Evolutionary conservation across 2,888 invertebrate species (phyloP).

Genomic region (Teinopalpus imperialis): DNA sequence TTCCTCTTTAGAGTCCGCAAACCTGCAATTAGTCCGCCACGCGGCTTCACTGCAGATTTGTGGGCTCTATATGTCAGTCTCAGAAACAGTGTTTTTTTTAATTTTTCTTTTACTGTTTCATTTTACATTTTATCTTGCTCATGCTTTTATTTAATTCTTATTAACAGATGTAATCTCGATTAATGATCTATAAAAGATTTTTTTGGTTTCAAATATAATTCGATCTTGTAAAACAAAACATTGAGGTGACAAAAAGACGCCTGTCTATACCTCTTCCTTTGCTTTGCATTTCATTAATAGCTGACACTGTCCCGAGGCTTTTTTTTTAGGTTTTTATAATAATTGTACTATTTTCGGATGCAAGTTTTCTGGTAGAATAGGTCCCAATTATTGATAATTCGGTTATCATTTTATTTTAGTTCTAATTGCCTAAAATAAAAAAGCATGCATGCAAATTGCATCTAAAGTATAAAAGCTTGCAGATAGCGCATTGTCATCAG

Average conservation of each 20-base stretch:
- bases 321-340: background rate
- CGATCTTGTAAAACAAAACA: constrained; percentile 23
- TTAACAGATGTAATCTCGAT: constrained; percentile 54
- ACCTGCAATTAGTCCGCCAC: no score
- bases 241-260: background rate
- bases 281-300: constrained; percentile 8
- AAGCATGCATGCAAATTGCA: no score
- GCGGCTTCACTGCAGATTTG: no score
- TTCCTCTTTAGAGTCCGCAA: no score
- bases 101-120: constrained; percentile 29
- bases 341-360: no score
- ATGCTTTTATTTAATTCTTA: constrained; percentile 36
- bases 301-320: constrained; percentile 1
- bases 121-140: constrained; percentile 29
- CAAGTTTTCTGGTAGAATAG: no score
- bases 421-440: no score
- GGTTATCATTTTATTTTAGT: no score
- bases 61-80: no score
- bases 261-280: background rate
- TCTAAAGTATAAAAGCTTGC: no score
- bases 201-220: constrained; percentile 40
- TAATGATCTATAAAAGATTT: constrained; percentile 37
- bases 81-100: constrained; percentile 38
- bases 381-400: no score
- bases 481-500: background rate